Evolutionary conservation across 2,888 invertebrate genomes (phyloP), one percentile per base, ranked within the genome.

Genomic region (Hirtodrosophila duncani): DNA sequence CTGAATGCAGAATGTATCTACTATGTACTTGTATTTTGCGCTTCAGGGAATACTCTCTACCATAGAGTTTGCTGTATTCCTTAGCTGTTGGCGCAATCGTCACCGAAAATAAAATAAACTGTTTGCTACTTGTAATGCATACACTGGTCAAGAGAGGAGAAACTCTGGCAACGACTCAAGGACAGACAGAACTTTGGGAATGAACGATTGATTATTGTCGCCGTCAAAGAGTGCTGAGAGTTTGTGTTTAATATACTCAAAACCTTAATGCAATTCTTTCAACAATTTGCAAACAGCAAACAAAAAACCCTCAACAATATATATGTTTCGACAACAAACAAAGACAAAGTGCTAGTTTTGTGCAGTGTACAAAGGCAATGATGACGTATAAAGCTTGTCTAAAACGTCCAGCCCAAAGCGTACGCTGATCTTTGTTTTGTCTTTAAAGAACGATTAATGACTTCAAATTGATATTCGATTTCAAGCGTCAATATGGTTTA

Each of bases 261-360:
- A 81, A 83, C 85, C 85, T 85, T 85, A 81, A 84, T 85, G 83
- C 85, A 77, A 85, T 85, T 84, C 82, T 84, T 80, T 83, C 75
- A 83, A 85, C 85, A 83, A 85, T 85, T 85, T 77, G 85, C 85
- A 85, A 85, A 83, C 85, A 83, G 84, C 81, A 80, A 82, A 82
- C 84, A 85, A 85, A 83, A 69, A 60, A 69, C 83, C 83, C 83
- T 84, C 83, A 70, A 77, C 66, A 67, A 63, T 78, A 50, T 41
- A 55, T 37, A 42, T 41, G 30, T 30, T 14, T 49, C 11, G 26
- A 48, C 24, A 26, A 27, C 49, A 37, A 37, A 18, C 45, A 39
- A 38, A 30, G 38, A 57, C 36, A 50, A 48, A 49, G n/a, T n/a
- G n/a, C n/a, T n/a, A n/a, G 57, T 38, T 50, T 29, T 36, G 44